phyloP scores from a whole-genome alignment of 2,888 invertebrate genomes.

The Kryphioiulus occultus region DNA sequence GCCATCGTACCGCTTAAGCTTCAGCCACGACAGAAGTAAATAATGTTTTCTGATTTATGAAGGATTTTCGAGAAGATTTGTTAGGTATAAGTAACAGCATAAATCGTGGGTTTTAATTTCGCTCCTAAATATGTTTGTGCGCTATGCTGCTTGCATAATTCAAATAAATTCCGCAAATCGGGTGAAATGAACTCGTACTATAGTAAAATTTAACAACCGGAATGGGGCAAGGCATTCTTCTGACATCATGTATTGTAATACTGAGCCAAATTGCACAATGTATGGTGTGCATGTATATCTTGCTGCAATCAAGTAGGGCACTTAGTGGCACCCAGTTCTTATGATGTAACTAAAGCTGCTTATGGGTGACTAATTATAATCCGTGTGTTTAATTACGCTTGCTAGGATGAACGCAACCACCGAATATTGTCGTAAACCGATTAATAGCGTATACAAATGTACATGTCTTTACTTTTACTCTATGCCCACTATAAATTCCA shows the following conservation, averaged over 20 bases:
- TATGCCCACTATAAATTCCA: too few species aligned
- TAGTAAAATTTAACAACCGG: too few species aligned
- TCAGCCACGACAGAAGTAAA: background rate
- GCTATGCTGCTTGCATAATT: too few species aligned
- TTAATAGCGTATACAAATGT: constrained; percentile 14
- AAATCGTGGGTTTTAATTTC: background rate
- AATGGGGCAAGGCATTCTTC: too few species aligned
- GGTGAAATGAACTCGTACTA: too few species aligned
- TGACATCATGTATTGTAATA: too few species aligned
- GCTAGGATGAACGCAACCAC: background rate
- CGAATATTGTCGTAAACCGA: constrained; percentile 20
- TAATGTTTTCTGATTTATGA: background rate
- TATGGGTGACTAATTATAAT: background rate
- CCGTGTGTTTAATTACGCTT: constrained; percentile 3
- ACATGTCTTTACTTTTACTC: too few species aligned
- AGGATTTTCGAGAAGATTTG: background rate
- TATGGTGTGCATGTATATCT: background rate
- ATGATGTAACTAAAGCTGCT: constrained; percentile 2
- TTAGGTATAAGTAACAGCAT: background rate
- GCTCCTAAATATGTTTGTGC: background rate
- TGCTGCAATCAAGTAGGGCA: background rate
- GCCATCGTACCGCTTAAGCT: background rate
- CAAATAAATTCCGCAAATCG: too few species aligned
- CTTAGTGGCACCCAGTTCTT: background rate
- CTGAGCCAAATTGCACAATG: too few species aligned